Percentiles rank a stretch among this genome's conserved stretches.
These are phyloP conservation scores for Zygogramma bicolorata DNA, from an alignment of 2,888 invertebrate species.

Conservation along the genomic window DNA sequence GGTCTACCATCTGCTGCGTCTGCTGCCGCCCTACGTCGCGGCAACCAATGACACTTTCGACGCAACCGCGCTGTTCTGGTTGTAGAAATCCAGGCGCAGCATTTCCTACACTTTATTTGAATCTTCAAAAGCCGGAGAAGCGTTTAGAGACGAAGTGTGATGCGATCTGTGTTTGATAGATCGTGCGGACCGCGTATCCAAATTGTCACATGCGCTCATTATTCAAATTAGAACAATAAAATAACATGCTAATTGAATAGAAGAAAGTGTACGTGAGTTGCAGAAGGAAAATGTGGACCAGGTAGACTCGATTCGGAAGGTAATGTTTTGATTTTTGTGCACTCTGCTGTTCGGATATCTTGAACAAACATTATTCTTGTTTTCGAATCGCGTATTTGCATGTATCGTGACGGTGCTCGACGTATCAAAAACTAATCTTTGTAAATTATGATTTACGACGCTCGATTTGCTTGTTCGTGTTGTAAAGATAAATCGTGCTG, in stretches of 20 bases:
- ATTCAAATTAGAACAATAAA: constrained; percentile 32
- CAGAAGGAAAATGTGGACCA: constrained; percentile 11
- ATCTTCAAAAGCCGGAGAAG: constrained; percentile 43
- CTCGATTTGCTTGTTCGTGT: constrained; percentile 27
- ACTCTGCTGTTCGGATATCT: not conserved
- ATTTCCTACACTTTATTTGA: constrained; percentile 43
- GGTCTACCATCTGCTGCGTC: no score
- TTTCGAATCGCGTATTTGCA: constrained; percentile 10
- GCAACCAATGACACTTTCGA: constrained; percentile 18
- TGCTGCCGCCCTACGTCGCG: constrained; percentile 36
- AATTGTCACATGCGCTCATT: constrained; percentile 32
- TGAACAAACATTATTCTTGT: constrained; percentile 22
- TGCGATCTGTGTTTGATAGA: constrained; percentile 38
- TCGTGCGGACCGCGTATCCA: constrained; percentile 47
- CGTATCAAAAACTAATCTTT: constrained; percentile 14
- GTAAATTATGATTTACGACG: constrained; percentile 36
- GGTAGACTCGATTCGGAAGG: constrained; percentile 9
- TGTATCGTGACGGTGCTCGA: constrained; percentile 4
- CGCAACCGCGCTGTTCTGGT: constrained; percentile 53
- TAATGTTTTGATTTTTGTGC: constrained; percentile 1
- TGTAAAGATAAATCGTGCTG: constrained; percentile 30
- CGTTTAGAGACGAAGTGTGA: constrained; percentile 36
- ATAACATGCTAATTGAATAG: constrained; percentile 2
- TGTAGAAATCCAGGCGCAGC: constrained; percentile 47
- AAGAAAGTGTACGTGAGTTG: not conserved